Evolutionary conservation across 2,797 vertebrate species (phyloP).

Genomic region (Lacerta viridis): DNA sequence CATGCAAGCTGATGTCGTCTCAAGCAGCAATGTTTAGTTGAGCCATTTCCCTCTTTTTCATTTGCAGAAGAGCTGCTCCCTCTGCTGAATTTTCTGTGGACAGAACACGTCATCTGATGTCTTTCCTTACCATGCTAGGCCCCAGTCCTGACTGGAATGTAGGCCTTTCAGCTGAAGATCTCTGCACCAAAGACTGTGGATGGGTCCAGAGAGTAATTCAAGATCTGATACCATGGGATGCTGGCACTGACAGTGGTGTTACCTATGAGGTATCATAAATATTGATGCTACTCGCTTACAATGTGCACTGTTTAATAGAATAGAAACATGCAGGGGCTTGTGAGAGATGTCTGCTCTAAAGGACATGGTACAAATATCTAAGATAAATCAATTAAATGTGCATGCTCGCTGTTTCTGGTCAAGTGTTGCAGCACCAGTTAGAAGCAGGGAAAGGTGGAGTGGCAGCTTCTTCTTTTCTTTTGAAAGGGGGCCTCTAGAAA

Average conservation of each 20-base stretch:
- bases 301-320: background rate
- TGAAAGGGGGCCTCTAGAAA: background rate
- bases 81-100: slow-evolving; percentile 99
- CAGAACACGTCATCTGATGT: slow-evolving; percentile 94
- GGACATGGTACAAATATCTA: background rate
- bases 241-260: slow-evolving; percentile 95
- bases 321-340: background rate
- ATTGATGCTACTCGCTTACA: background rate
- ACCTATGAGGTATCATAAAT: slow-evolving; percentile 89
- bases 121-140: slow-evolving; percentile 97
- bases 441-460: background rate
- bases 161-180: slow-evolving; percentile 94
- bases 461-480: background rate
- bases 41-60: background rate
- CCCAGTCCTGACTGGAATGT: slow-evolving; percentile 99
- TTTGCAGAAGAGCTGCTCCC: slow-evolving; percentile 92
- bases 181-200: slow-evolving; percentile 98
- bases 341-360: background rate
- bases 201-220: slow-evolving; percentile 95
- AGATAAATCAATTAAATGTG: background rate
- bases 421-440: background rate
- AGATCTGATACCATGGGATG: slow-evolving; percentile 98
- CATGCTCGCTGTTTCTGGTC: background rate
- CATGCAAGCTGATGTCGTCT: background rate
- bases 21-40: background rate